Evolutionary conservation across 2,797 vertebrate species (phyloP), one percentile per base, ranked within the genome.

Genomic region (Trachops cirrhosus): DNA sequence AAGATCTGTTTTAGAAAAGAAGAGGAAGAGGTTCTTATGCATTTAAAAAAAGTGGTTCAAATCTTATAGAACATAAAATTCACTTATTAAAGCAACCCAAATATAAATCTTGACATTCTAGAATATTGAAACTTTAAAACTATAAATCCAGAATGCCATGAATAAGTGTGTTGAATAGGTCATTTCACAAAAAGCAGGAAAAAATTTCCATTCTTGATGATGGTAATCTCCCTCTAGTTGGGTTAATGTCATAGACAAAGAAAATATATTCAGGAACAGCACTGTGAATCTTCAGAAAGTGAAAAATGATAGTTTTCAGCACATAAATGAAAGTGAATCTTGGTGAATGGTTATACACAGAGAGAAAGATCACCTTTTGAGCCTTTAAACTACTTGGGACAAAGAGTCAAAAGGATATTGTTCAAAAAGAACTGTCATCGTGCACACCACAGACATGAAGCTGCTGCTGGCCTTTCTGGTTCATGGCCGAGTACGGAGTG

Each of bases 331-430:
- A 91, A 79, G 50, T 77, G 52, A 86, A 22, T 78, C 79, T 93
- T 62, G 62, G 21, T 39, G 1, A 84, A 82, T 88, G 46, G 26
- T 41, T 52, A 46, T 21, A 29, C 54, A 62, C 14, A 62, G 34
- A 67, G 39, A 86, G 14, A 91, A 68, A 70, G 32, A 37, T 74
- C 22, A 37, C 84, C 39, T 68, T 87, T 44, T 89, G 41, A 93
- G 44, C 15, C 59, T 95, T 95, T 92, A 75, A 92, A 92, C 29
- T 86, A 54, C n/a, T 54, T 74, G 37, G 21, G 70, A 79, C 62
- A 75, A 83, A 93, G 54, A 24, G 22, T 82, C 16, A 39, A 92
- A 86, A 54, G 37, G 54, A 29, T 94, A 29, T 44, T 79, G 75
- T 88, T 85, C 64, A 87, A 82, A 89, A 64, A 41, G 21, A 18